Percentiles rank a stretch among this genome's conserved stretches.
Conservation (phyloP, 1,140 invertebrate genomes). For the Papilio helenus region DNA sequence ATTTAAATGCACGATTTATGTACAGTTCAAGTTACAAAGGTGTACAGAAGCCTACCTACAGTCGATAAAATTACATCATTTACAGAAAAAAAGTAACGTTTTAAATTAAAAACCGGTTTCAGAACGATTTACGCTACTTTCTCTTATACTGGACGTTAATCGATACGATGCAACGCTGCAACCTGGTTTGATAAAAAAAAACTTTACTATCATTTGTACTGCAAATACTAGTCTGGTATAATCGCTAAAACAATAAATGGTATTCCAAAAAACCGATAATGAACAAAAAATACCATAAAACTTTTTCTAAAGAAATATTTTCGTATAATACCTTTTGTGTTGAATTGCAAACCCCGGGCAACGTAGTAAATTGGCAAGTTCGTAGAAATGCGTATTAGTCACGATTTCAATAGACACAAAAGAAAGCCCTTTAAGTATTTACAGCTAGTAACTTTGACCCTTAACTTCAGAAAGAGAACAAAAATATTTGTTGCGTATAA, state of each 20-base stretch:
- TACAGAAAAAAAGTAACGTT: conserved; percentile 17
- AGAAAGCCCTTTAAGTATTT: neutral
- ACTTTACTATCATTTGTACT: neutral
- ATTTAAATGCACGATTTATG: neutral
- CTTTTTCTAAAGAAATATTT: conserved; percentile 23
- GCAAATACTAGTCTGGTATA: neutral
- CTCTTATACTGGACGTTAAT: neutral
- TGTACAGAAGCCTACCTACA: conserved; percentile 2
- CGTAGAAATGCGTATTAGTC: conserved; percentile 20
- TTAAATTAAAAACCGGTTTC: conserved; percentile 30
- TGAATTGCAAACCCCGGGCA: neutral
- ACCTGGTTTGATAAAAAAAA: neutral
- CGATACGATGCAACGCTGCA: neutral
- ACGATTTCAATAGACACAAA: conserved; percentile 10
- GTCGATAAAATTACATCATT: conserved; percentile 17
- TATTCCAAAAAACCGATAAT: conserved; percentile 8
- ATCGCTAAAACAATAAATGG: conserved; percentile 1
- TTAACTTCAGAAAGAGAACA: neutral
- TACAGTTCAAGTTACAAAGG: conserved; percentile 4
- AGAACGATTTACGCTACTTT: conserved; percentile 23
- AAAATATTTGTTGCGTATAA: conserved; percentile 4
- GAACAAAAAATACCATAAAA: conserved; percentile 5
- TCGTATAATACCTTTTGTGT: conserved; percentile 1
- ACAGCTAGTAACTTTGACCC: conserved; percentile 8
- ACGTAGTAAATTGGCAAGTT: conserved; percentile 8